phyloP scores from a whole-genome alignment of 2,113 vertebrate genomes.

The Nyctereutes procyonoides region DNA sequence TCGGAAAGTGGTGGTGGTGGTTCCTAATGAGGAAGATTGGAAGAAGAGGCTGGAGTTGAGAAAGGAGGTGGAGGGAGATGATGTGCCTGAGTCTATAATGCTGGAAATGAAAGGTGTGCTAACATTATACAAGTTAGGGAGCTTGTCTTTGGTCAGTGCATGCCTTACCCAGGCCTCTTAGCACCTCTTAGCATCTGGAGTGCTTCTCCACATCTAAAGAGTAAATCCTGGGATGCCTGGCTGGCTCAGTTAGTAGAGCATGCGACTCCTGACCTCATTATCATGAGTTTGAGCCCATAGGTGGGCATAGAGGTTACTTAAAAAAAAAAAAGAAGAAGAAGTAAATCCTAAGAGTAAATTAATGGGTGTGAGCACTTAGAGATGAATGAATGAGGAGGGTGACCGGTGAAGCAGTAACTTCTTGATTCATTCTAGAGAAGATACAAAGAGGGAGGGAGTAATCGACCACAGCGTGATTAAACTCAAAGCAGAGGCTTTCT shows the following conservation, averaged over 20 bases:
- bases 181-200: background rate
- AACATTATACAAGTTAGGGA: background rate
- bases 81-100: conserved; percentile 91
- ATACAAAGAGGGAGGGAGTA: background rate
- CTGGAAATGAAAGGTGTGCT: conserved; percentile 93
- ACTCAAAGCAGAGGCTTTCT: background rate
- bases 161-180: background rate
- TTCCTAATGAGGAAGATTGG: conserved; percentile 91
- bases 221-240: background rate
- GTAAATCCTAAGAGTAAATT: background rate
- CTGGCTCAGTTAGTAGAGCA: background rate
- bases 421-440: background rate
- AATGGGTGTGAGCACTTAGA: background rate
- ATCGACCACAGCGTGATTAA: background rate
- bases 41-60: conserved; percentile 87
- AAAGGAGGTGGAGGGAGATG: conserved; percentile 85
- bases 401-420: background rate
- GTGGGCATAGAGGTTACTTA: background rate
- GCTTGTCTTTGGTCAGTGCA: background rate
- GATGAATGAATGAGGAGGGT: background rate
- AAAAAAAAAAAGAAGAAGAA: background rate
- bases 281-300: background rate
- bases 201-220: background rate
- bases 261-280: background rate
- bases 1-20: conserved; percentile 89